Conservation (phyloP, 2,113 vertebrate species). For the Chroicocephalus ridibundus region DNA sequence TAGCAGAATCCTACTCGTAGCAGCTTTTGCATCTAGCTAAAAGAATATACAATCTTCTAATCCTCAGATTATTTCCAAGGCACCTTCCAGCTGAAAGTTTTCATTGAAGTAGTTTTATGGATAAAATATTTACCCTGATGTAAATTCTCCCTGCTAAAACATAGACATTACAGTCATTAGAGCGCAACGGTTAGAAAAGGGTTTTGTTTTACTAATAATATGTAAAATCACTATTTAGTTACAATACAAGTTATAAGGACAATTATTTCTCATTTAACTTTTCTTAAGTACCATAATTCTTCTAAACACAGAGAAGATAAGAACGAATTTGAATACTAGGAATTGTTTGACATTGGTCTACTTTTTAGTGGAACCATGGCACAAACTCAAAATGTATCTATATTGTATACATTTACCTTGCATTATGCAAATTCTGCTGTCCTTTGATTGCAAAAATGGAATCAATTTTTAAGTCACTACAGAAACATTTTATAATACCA, state of each 20-base stretch:
- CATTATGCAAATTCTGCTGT: not conserved
- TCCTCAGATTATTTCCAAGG: not conserved
- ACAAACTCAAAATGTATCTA: not conserved
- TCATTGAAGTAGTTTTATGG: not conserved
- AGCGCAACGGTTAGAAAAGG: not conserved
- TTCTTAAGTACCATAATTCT: not conserved
- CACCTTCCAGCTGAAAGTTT: not conserved
- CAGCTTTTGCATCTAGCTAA: not conserved
- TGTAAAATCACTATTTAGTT: not conserved
- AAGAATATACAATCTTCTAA: not conserved
- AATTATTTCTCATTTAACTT: not conserved
- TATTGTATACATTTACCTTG: not conserved
- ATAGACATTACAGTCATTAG: not conserved
- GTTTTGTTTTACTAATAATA: not conserved
- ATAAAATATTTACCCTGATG: not conserved
- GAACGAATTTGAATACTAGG: not conserved
- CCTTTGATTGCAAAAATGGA: not conserved
- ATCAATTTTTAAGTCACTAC: not conserved
- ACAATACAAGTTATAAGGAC: not conserved
- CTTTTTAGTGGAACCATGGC: not conserved
- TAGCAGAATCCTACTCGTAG: not conserved
- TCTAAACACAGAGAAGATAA: not conserved
- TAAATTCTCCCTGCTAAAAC: not conserved
- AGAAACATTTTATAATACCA: not conserved
- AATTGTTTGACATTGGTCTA: not conserved